Conservation (phyloP, 2,113 vertebrate species). For the Amphilophus citrinellus region DNA sequence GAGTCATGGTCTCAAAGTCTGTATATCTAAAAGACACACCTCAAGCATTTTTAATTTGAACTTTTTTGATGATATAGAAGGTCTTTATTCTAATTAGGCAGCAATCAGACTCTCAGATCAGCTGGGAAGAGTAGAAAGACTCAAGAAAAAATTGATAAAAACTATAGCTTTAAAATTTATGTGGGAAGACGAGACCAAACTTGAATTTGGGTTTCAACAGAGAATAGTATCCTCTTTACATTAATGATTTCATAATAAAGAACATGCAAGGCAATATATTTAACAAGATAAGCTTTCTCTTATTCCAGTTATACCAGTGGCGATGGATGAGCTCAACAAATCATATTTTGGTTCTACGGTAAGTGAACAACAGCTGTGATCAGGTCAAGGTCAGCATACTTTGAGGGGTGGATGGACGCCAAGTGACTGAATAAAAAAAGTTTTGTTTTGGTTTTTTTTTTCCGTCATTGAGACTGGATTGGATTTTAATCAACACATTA, state of each 20-base stretch:
- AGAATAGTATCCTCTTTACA: background rate
- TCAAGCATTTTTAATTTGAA: constrained; percentile 34
- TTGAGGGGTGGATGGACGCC: constrained; percentile 65
- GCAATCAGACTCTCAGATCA: constrained; percentile 31
- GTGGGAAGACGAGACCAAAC: background rate
- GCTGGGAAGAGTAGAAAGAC: background rate
- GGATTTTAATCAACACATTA: constrained; percentile 88
- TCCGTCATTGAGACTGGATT: constrained; percentile 77
- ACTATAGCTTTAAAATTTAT: background rate
- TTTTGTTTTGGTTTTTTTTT: constrained; percentile 62
- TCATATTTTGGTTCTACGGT: constrained; percentile 12
- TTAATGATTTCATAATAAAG: background rate
- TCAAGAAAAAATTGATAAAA: background rate
- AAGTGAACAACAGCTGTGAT: constrained; percentile 62
- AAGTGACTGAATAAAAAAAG: constrained; percentile 65
- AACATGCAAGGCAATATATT: background rate
- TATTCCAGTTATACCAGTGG: background rate
- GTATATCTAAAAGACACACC: constrained; percentile 23
- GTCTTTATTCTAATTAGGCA: constrained; percentile 38
- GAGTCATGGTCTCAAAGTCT: constrained; percentile 29
- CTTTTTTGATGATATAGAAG: constrained; percentile 9
- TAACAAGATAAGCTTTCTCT: background rate
- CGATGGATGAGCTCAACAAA: constrained; percentile 12
- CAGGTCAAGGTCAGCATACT: constrained; percentile 69
- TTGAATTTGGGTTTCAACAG: background rate